These are phyloP conservation scores for Triplophysa bombifrons DNA, from an alignment of 2,797 vertebrate species.

Conservation along the genomic window DNA sequence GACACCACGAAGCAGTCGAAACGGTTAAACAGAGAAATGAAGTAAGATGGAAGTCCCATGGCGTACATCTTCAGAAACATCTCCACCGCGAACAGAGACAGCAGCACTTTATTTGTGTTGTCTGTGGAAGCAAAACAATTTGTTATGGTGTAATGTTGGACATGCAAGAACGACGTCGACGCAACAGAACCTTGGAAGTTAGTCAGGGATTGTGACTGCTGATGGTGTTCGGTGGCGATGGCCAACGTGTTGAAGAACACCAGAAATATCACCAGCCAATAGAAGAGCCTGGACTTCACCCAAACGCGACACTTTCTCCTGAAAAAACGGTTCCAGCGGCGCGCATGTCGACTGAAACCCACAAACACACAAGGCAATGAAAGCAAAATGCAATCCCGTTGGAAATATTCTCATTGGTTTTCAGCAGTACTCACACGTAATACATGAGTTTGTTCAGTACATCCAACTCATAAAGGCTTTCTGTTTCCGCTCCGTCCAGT, in stretches of 20 bases:
- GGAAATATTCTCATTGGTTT: background rate
- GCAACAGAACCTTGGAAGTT: conserved; percentile 76
- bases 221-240: conserved; percentile 88
- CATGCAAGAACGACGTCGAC: background rate
- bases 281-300: conserved; percentile 88
- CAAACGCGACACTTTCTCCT: conserved; percentile 84
- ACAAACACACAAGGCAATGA: background rate
- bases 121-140: conserved; percentile 69
- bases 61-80: conserved; percentile 96
- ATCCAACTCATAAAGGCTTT: conserved; percentile 86
- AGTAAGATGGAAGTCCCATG: conserved; percentile 87
- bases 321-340: conserved; percentile 82
- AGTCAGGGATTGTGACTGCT: conserved; percentile 82
- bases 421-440: conserved; percentile 83
- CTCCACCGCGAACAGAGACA: conserved; percentile 87
- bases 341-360: conserved; percentile 75
- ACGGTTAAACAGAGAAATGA: conserved; percentile 94
- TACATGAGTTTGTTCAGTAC: conserved; percentile 86
- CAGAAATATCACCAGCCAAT: conserved; percentile 88
- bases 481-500: conserved; percentile 81
- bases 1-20: conserved; percentile 95
- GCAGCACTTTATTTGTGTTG: conserved; percentile 82
- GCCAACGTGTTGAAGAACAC: conserved; percentile 89
- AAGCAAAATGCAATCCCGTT: background rate
- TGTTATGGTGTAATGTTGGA: no score